Evolutionary conservation across 2,113 vertebrate species (phyloP).

Genomic region (Bos indicus): DNA sequence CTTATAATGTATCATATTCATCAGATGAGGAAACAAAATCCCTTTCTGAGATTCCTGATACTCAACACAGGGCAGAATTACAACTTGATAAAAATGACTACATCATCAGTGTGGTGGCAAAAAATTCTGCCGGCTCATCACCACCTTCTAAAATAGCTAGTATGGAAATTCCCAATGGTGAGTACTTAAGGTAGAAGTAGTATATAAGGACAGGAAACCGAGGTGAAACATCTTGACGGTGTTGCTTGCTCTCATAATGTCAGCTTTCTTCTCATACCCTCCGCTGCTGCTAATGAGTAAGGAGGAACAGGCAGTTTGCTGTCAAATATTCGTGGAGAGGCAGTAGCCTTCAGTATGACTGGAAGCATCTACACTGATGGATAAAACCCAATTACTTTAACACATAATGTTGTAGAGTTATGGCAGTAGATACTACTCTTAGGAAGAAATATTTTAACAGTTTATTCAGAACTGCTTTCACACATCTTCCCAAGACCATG

Average conservation of each 20-base stretch:
- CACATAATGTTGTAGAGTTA: neutral
- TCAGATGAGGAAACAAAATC: constrained; percentile 48
- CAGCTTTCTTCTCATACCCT: neutral
- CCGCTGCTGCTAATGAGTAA: neutral
- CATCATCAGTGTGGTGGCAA: constrained; percentile 78
- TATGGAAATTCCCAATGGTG: constrained; percentile 77
- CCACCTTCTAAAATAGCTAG: constrained; percentile 81
- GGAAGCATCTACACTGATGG: neutral
- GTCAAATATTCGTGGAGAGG: neutral
- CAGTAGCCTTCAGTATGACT: no score
- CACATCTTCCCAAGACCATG: neutral
- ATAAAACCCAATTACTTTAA: neutral
- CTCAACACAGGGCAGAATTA: constrained; percentile 76
- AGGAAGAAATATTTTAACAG: neutral
- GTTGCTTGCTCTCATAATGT: rapidly evolving
- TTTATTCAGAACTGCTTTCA: neutral
- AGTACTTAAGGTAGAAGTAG: constrained; percentile 9
- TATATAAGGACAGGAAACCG: neutral
- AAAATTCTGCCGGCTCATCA: constrained; percentile 77
- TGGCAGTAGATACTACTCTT: neutral
- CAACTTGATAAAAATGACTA: constrained; percentile 74
- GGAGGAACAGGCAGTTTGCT: neutral
- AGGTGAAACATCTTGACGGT: neutral
- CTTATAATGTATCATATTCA: constrained; percentile 78
- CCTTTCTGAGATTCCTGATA: constrained; percentile 52